Evolutionary conservation across 2,797 vertebrate genomes (phyloP), one percentile per base, ranked within the genome.

Genomic region (Amniataba percoides): DNA sequence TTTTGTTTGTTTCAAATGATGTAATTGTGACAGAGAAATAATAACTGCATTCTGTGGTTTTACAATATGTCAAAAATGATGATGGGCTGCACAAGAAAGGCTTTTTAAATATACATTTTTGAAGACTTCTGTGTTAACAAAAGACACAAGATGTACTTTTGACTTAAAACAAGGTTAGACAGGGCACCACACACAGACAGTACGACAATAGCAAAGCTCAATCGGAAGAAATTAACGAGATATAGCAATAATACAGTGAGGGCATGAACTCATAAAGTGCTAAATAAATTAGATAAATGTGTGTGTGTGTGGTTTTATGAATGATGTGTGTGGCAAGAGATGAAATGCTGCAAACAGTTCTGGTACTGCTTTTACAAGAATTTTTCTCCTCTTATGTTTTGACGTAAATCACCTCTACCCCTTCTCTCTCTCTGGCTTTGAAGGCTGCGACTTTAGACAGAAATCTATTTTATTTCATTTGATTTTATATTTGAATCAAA

Each of bases 1-100:
- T 19, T 57, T 66, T 74, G 56, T 62, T 77, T 27, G 3, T 81
- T 68, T 36, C 39, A 55, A 55, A 56, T 80, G 7, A 51, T 53
- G 56, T 34, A 25, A 72, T 36, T 55, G 12, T 55, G 52, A 11
- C 23, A 21, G 0, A 64, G 12, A 21, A 48, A 31, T 19, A 45
- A 56, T 45, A 56, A 68, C 5, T 56, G 13, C 31, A 25, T 52
- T 12, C 19, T 36, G 21, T 46, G 23, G 36, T 59, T 67, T 71
- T 40, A 65, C 12, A 46, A 56, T 43, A 25, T 31, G 27, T 56
- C 21, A 45, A 69, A 74, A 61, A 42, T 34, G 59, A 56, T 40
- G 3, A 57, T 19, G 16, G 40, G 14, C 36, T 21, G 18, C 16
- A 36, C 21, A 5, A 18, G 13, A 55, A 15, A 31, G 27, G 12